phyloP scores from a whole-genome alignment of 1,140 invertebrate genomes.

The Babylonia areolata region DNA sequence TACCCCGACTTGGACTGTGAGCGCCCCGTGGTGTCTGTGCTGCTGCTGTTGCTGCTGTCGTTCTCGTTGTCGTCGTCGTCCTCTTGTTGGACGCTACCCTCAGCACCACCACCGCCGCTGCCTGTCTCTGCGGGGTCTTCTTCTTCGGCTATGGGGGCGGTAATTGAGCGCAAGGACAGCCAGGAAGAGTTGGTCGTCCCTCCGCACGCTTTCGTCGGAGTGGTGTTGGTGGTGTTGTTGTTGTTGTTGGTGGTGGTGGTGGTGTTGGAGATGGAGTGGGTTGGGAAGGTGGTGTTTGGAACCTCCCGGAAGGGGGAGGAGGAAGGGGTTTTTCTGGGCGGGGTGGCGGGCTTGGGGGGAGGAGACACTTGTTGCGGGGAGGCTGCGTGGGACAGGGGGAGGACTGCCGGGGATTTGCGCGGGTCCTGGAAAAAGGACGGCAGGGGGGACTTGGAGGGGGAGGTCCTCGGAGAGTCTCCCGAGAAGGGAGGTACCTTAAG shows the following conservation, averaged over 20 bases:
- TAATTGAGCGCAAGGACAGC: background rate
- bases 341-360: background rate
- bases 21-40: constrained; percentile 38
- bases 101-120: background rate
- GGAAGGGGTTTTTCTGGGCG: background rate
- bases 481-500: background rate
- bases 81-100: background rate
- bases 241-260: background rate
- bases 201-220: background rate
- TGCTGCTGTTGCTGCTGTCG: background rate
- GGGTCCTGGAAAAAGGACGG: background rate
- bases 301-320: background rate
- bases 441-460: background rate
- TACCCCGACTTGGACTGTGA: constrained; percentile 45
- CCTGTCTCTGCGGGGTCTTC: background rate
- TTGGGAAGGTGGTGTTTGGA: background rate
- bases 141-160: background rate
- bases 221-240: background rate
- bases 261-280: background rate
- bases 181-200: too few relatives aligned
- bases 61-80: background rate
- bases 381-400: background rate
- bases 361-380: background rate
- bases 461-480: background rate
- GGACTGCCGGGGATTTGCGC: background rate